Evolutionary conservation across 2,888 invertebrate species (phyloP), one percentile per base, ranked within the genome.

Genomic region (Colletes collaris): DNA sequence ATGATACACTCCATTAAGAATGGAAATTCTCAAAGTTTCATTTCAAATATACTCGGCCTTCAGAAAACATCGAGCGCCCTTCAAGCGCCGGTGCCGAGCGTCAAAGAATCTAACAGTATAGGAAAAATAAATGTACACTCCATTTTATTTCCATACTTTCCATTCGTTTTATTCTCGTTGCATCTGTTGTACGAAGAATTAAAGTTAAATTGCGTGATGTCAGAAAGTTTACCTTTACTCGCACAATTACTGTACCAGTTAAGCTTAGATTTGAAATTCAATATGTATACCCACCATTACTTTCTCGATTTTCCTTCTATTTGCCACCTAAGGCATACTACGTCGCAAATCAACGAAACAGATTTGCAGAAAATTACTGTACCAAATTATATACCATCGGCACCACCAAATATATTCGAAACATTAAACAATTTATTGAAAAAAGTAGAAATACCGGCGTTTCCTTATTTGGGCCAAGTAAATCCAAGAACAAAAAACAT

Each of bases 131-230:
- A 96, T 87, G 92, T 94, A 0, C 95, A 95, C 78, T 95, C 97
- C 0, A 91, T 95, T 0, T 93, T 98, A 2, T 98, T 97, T 87
- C 94, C 95, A 0, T 95, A 96, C 87, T 95, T 97, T 11, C 95
- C 97, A 6, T 94, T 96, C 68, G 94, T 98, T 46, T 94, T 98
- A 73, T 97, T 96, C 90, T 95, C 97, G 0, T 94, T 99, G 50
- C 99, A 99, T 93, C 94, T 99, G 46, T 94, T 98, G 0, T 98
- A 98, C 89, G 98, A 99, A 94, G 98, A 98, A 90, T 94, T 97
- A 4, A 98, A 98, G 91, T 92, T 98, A 72, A 97, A 97, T 88
- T 94, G 95, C 0, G 93, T 97, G 0, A 93, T 96, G 84, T 94
- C 95, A 62, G 95, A 95, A 72, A 95, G 96, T 85, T 92, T 97